Conservation (phyloP, 2,113 vertebrate genomes). For the Heterocephalus glaber region DNA sequence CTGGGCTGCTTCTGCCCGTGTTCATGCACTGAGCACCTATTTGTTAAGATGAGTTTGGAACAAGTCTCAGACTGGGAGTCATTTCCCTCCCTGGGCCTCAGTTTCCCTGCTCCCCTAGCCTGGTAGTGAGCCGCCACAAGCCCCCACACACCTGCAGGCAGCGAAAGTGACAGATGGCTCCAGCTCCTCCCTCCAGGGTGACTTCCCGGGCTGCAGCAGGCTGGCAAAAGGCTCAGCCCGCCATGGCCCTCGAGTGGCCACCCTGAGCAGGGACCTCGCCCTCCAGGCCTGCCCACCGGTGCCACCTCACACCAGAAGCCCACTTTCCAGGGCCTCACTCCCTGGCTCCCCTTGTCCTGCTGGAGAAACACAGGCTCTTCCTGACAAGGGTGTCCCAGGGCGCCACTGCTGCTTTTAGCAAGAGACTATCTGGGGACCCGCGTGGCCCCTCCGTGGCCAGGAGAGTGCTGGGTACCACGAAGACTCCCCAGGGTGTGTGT, state of each 20-base stretch:
- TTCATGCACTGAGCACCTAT: background rate
- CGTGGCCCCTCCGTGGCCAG: background rate
- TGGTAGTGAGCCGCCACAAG: background rate
- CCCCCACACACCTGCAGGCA: background rate
- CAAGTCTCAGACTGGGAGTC: no score
- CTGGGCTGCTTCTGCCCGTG: background rate
- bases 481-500: background rate
- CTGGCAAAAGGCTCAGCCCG: background rate
- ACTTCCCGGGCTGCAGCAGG: background rate
- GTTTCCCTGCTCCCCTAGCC: background rate
- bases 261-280: background rate
- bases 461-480: background rate
- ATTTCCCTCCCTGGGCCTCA: no score
- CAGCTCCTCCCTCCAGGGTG: background rate
- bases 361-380: background rate
- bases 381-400: background rate
- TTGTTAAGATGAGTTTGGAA: background rate
- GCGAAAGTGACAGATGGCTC: background rate
- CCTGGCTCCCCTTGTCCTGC: background rate
- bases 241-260: no score
- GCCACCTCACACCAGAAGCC: background rate
- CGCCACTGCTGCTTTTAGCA: background rate
- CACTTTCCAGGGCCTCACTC: fast-evolving
- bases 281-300: no score
- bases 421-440: background rate